Base-by-base conservation (phyloP, 1,140 invertebrate species). In the Neocloeon triangulifer region DNA sequence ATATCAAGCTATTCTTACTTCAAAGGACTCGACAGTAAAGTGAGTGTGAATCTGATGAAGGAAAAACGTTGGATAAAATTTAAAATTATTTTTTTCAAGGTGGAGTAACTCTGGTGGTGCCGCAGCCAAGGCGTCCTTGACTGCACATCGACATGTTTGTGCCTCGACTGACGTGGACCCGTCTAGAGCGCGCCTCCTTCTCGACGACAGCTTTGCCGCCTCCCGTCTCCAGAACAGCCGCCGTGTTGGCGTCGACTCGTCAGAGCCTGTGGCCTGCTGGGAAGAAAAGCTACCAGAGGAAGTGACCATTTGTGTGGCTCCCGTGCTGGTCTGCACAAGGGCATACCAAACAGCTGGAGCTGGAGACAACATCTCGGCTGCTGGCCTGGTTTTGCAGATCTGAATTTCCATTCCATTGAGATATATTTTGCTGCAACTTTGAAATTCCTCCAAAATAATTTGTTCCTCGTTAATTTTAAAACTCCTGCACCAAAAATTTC, bases 341-440 rank as follows among this genome's bases (percentile, higher is more conserved):
- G 75, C 77, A 2, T 62, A 69, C 26, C 69, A 85, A 43, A 86
- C 82, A 10, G 80, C 73, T 1, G 81, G 82, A 1, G 80, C 78
- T 9, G 81, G 82, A 2, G 81, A 88, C 48, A 88, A 86, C 44
- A 80, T 88, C 35, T 85, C 80, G 1, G 75, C 78, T 19, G 77
- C 80, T 6, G 80, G 78, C 13, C 49, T 86, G 4, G 69, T 76
- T 18, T 56, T 76, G 19, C 80, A 86, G 50, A 63, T 81, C 30
- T 66, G 27, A 29, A 29, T 9, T 6, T 13, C 8, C 12, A 23
- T 8, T 23, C 8, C 12, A 23, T 23, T 8, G 8, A 23, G 8
- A 23, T 23, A 23, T n/a, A n/a, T n/a, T n/a, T n/a, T n/a, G n/a
- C n/a, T n/a, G n/a, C n/a, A n/a, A n/a, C n/a, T n/a, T n/a, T n/a